Evolutionary conservation across 2,113 vertebrate genomes (phyloP), one percentile per base, ranked within the genome.

Genomic region (Dissostichus mawsoni): DNA sequence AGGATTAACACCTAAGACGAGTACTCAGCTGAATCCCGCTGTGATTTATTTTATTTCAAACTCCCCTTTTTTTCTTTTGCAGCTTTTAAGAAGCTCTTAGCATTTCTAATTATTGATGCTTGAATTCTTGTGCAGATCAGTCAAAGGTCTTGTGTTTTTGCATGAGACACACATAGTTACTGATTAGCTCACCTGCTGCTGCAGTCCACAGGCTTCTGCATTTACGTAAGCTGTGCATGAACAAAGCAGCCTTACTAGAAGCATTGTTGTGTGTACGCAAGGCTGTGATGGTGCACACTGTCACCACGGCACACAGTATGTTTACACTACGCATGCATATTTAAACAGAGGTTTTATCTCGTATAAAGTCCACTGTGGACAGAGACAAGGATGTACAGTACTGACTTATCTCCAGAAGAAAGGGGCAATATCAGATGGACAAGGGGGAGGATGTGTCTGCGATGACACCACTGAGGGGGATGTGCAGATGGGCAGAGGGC

Each of bases 401-500:
- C 29, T 63, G 48, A 72, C 66, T 70, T 66, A 69, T 71, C 77
- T 65, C 29, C 66, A 70, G 74, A 84, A 80, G 45, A 78, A 74
- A 48, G 70, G 73, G 72, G 76, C 78, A 68, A 88, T 78, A 85
- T 92, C 85, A 92, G 88, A 89, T 89, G 85, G 71, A 84, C 66
- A 77, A 56, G 23, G 53, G 47, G 72, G 47, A 36, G 82, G 55
- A 86, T 68, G 89, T 88, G 89, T 91, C 76, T 76, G 78, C 45
- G 87, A 90, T 87, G 74, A 84, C 86, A 83, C 76, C 81, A 85
- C 78, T 76, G 81, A 90, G 90, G 87, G 89, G 89, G 82, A 83
- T 76, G 90, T 85, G 81, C 90, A 94, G 92, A 93, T 92, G 87
- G 92, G 81, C 82, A 92, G 80, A 92, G 76, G 87, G 87, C 77